A percentile compares a stretch with the other conserved stretches of the same genome.
Evolutionary conservation across 2,113 vertebrate species (phyloP).

Genomic region (Cheirogaleus medius): DNA sequence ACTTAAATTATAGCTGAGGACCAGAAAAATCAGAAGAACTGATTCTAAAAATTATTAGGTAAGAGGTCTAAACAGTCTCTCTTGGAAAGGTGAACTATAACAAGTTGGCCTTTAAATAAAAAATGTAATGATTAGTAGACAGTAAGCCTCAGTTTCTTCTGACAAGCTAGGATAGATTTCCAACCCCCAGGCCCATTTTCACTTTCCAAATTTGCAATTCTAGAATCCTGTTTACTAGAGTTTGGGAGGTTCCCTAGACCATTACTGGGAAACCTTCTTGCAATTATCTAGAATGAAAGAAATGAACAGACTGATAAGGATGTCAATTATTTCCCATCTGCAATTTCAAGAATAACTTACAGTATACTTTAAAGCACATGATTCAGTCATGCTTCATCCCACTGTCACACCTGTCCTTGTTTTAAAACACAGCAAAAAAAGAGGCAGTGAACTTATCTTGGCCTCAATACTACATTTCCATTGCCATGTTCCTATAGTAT

Average conservation of each 20-base stretch:
- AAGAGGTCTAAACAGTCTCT: not conserved
- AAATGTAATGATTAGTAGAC: not conserved
- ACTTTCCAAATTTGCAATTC: constrained; percentile 31
- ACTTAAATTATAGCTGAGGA: not conserved
- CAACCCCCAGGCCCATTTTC: not conserved
- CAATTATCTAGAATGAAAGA: not conserved
- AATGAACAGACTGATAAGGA: not conserved
- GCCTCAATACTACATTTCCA: not conserved
- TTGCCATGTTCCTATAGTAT: constrained; percentile 8
- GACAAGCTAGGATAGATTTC: not conserved
- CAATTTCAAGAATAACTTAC: constrained; percentile 5
- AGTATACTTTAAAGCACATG: not conserved
- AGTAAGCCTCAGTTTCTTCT: not conserved
- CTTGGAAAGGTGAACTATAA: not conserved
- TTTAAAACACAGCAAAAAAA: constrained; percentile 6
- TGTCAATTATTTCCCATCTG: not conserved
- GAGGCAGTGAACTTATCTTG: not conserved
- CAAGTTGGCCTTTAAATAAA: not conserved
- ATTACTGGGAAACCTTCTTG: not conserved
- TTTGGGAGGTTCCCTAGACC: not conserved
- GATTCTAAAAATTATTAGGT: not conserved
- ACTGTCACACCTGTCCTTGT: constrained; percentile 56
- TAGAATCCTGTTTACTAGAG: not conserved
- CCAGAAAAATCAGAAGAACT: not conserved
- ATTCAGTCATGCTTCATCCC: not conserved